Conservation (phyloP, 2,888 invertebrate species). For the Hyles lineata region DNA sequence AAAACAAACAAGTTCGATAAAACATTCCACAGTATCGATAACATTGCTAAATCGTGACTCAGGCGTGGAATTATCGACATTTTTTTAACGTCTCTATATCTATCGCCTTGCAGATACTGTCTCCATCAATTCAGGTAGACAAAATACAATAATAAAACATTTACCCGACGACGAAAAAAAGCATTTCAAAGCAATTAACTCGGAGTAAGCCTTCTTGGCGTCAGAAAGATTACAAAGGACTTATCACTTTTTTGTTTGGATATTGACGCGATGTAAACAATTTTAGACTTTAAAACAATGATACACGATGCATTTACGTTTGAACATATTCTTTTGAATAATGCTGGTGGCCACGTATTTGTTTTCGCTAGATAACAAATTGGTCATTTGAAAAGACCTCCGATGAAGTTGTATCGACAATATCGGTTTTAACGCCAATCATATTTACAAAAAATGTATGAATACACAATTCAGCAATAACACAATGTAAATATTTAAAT, state of each 20-base stretch:
- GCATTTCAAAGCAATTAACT: conserved; percentile 80
- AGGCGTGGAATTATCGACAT: conserved; percentile 55
- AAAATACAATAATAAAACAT: conserved; percentile 76
- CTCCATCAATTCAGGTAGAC: conserved; percentile 80
- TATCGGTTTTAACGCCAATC: conserved; percentile 42
- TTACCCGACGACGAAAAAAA: conserved; percentile 69
- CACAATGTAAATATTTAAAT: conserved; percentile 50
- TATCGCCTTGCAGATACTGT: conserved; percentile 63
- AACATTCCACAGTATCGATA: conserved; percentile 61
- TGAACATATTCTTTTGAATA: conserved; percentile 34
- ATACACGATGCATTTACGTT: neutral
- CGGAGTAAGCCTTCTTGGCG: conserved; percentile 77
- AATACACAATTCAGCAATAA: conserved; percentile 11
- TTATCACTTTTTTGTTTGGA: conserved; percentile 75
- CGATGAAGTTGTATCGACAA: conserved; percentile 61
- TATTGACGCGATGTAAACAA: conserved; percentile 33
- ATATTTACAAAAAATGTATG: conserved; percentile 2
- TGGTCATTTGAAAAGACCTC: conserved; percentile 68
- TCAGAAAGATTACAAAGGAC: conserved; percentile 82
- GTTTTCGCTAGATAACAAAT: conserved; percentile 79
- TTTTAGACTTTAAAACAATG: conserved; percentile 37
- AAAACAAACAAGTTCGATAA: conserved; percentile 63
- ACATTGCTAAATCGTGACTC: conserved; percentile 66
- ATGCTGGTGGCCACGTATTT: conserved; percentile 78
- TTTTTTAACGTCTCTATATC: conserved; percentile 62